Percentiles rank a stretch among this genome's conserved stretches.
phyloP scores from a whole-genome alignment of 2,888 invertebrate species.

The Plagodis dolabraria region DNA sequence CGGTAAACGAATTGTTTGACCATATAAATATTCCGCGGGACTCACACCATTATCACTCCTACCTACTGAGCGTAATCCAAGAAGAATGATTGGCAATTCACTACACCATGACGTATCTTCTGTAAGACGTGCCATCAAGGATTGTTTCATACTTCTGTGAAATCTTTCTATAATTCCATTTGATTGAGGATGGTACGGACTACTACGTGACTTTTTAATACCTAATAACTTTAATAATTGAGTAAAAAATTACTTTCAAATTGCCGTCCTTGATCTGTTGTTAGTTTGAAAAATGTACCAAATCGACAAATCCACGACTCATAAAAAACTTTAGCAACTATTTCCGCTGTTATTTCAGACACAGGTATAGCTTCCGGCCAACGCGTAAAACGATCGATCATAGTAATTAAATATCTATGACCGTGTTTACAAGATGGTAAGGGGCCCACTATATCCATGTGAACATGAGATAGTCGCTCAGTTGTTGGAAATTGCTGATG shows the following conservation, averaged over 20 bases:
- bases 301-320: conserved; percentile 32
- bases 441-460: conserved; percentile 34
- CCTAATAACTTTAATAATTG: conserved; percentile 30
- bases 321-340: conserved; percentile 31
- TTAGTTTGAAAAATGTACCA: conserved; percentile 29
- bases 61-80: conserved; percentile 30
- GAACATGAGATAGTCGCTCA: conserved; percentile 17
- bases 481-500: conserved; percentile 19
- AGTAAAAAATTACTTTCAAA: conserved; percentile 35
- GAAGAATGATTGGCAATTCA: conserved; percentile 27
- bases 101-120: conserved; percentile 18
- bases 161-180: conserved; percentile 37
- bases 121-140: conserved; percentile 22
- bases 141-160: conserved; percentile 35
- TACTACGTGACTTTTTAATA: conserved; percentile 26
- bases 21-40: conserved; percentile 29
- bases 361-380: conserved; percentile 42
- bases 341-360: conserved; percentile 32
- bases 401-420: conserved; percentile 35
- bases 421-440: conserved; percentile 29
- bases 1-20: conserved; percentile 24
- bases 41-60: conserved; percentile 27
- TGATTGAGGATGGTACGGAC: conserved; percentile 21
- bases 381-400: conserved; percentile 36
- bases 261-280: conserved; percentile 36